Evolutionary conservation across 1,140 invertebrate species (phyloP), one percentile per base, ranked within the genome.

Genomic region (Drosophila tropicalis): DNA sequence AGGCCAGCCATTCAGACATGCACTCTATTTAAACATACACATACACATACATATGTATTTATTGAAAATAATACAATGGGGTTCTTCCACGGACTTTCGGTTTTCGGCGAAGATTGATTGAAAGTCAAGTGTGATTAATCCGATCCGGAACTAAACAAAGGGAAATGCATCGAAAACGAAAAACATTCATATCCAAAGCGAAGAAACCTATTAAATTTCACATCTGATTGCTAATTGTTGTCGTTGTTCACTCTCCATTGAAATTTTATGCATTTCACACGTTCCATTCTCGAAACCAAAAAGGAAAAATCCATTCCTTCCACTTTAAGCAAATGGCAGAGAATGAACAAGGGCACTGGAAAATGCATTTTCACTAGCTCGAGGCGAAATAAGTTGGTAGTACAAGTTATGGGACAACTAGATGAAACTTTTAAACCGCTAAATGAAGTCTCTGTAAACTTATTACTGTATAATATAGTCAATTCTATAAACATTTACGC

Each of bases 201-300:
- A 56, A 67, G 39, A 56, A 67, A 60, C 36, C 40, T 36, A 3
- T 9, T 15, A 17, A 41, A 62, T 29, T 40, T 71, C 19, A 17
- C 70, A 41, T n/a, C 17, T 2, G n/a, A 1, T 1, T 54, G 56
- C 12, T 44, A 69, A 41, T 60, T 51, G 41, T 34, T 41, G 44
- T 51, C 17, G 17, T 51, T 22, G 40, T 44, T 19, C 40, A 40
- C 17, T 12, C 3, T 13, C 17, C 55, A 74, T 55, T 40, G 15
- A 67, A 56, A 61, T 32, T 55, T 19, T n/a, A 70, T 47, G 41
- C 69, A 72, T 63, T 62, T 57, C 56, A 57, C 72, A 75, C 72
- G 71, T 41, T 74, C 71, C 17, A 60, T 29, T 62, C 62, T 74
- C 41, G 41, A 61, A 73, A 51, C 55, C 55, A 25, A 25, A 25